Evolutionary conservation across 2,797 vertebrate species (phyloP).

Genomic region (Cichlasoma orientale): DNA sequence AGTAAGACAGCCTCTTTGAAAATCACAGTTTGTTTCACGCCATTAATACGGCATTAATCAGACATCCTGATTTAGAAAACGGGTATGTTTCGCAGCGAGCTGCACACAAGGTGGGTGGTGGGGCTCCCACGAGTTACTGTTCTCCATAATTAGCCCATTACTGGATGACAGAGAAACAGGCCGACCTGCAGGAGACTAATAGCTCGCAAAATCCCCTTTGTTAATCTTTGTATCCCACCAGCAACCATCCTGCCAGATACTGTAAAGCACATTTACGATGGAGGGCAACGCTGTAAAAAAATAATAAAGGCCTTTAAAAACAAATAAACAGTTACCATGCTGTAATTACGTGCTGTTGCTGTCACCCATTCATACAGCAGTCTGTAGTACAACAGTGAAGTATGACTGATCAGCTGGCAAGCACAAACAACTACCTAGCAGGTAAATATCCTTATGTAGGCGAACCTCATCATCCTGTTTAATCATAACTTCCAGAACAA

Average conservation of each 20-base stretch:
- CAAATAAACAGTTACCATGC: conserved; percentile 37
- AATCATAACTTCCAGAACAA: conserved; percentile 1
- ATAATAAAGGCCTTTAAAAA: conserved; percentile 28
- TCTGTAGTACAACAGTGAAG: neutral
- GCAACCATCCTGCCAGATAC: conserved; percentile 44
- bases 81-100: conserved; percentile 18
- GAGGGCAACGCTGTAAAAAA: conserved; percentile 42
- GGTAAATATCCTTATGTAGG: neutral
- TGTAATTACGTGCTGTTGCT: conserved; percentile 48
- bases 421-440: conserved; percentile 14
- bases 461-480: conserved; percentile 2
- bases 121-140: conserved; percentile 54
- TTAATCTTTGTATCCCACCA: conserved; percentile 50
- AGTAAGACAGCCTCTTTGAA: neutral
- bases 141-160: conserved; percentile 70
- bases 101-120: conserved; percentile 64
- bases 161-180: conserved; percentile 51
- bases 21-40: conserved; percentile 13
- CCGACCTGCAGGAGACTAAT: conserved; percentile 52
- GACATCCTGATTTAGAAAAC: conserved; percentile 16
- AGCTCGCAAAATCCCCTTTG: conserved; percentile 62
- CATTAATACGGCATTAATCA: conserved; percentile 26
- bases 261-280: conserved; percentile 60
- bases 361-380: conserved; percentile 2
- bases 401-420: conserved; percentile 25